Conservation (phyloP, 2,888 invertebrate species). For the Chaetogeoica ovagalla region DNA sequence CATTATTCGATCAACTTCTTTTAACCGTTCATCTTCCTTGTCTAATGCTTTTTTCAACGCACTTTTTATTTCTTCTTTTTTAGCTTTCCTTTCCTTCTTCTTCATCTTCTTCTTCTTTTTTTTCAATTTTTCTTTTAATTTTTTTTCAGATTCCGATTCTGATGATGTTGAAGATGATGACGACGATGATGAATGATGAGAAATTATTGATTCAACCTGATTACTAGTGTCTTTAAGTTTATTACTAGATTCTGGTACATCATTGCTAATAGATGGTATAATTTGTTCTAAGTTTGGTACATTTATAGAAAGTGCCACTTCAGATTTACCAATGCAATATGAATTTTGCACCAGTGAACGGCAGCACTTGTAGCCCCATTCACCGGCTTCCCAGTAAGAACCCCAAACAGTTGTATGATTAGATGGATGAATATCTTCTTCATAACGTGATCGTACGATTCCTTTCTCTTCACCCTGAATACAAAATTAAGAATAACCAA, state of each 20-base stretch:
- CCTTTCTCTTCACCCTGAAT: conserved; percentile 81
- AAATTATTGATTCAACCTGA: conserved; percentile 5
- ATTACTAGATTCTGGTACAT: conserved; percentile 25
- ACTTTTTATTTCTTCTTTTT: conserved; percentile 63
- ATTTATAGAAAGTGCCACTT: conserved; percentile 58
- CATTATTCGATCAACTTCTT: conserved; percentile 68
- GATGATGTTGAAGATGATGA: conserved; percentile 55
- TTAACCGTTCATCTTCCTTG: conserved; percentile 67
- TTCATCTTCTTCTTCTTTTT: conserved; percentile 60
- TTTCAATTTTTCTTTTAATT: conserved; percentile 56
- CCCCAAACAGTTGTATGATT: conserved; percentile 97
- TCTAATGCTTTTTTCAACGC: conserved; percentile 67
- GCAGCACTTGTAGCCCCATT: conserved; percentile 97
- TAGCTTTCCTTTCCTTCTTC: conserved; percentile 63
- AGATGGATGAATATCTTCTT: conserved; percentile 88
- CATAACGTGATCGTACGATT: conserved; percentile 83
- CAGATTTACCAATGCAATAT: conserved; percentile 82
- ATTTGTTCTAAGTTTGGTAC: conserved; percentile 26
- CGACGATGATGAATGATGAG: conserved; percentile 50
- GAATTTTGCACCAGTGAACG: conserved; percentile 88
- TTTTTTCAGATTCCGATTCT: conserved; percentile 51
- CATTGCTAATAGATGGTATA: conserved; percentile 28
- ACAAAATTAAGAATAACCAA: conserved; percentile 24
- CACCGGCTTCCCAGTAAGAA: conserved; percentile 88
- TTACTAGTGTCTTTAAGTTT: conserved; percentile 3